Base-by-base conservation (phyloP, 2,888 invertebrate genomes). In the Brenthis daphne region DNA sequence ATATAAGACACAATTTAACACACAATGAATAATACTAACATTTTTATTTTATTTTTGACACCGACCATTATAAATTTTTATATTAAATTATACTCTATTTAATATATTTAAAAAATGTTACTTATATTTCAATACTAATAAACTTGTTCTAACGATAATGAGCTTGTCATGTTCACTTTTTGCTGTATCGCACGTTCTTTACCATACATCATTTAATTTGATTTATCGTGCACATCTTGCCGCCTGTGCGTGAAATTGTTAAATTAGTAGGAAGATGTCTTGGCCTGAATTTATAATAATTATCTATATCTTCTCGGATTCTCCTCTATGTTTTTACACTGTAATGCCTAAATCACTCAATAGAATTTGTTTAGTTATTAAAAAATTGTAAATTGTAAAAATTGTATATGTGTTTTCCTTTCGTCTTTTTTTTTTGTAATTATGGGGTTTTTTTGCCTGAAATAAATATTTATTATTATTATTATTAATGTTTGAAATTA, bases 121-220 rank as follows among this genome's bases (percentile, higher is more conserved):
- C 29, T 53, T 48, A 60, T 70, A 65, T 67, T 64, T 68, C 65
- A 65, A 63, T 71, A 50, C 29, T 63, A 65, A 68, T 67, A 65
- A 63, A 70, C 57, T 50, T 67, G 70, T 65, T 68, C 37, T 37
- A 63, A 68, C 47, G 54, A 56, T 64, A 71, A 68, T 47, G 64
- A 67, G 67, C 55, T 16, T 68, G 70, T 70, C 70, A 50, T 68
- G 65, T 65, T 48, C 37, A 57, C 57, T 71, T 73, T 71, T 74
- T 71, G 57, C 43, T 72, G 53, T 67, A 61, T 68, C 60, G 20
- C 50, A 63, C 68, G 69, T 71, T 66, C 63, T 57, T 58, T 63
- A 53, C 64, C 55, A 57, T 70, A 69, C 58, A 58, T 66, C 71
- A 71, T 69, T 73, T 56, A 57, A 64, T 69, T 61, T 71, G 73